Percentiles rank a stretch among this genome's conserved stretches.
These are phyloP conservation scores for Odobenus rosmarus DNA, from an alignment of 2,113 vertebrate genomes.

Conservation along the genomic window DNA sequence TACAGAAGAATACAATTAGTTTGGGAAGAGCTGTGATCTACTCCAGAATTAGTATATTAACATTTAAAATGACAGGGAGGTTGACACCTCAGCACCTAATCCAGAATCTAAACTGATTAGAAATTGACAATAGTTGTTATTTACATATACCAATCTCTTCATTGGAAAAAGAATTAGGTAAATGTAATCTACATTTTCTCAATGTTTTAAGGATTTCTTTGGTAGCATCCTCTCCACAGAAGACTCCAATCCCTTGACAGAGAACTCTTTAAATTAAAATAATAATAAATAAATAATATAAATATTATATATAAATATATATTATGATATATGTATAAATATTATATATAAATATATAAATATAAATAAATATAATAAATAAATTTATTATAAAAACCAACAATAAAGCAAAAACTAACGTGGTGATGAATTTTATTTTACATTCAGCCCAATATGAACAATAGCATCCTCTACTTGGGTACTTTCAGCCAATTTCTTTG, in stretches of 20 bases:
- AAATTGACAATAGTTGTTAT: constrained; percentile 82
- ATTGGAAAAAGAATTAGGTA: constrained; percentile 79
- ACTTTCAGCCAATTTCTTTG: constrained; percentile 77
- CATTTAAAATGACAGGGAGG: constrained; percentile 88
- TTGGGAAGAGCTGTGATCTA: constrained; percentile 91
- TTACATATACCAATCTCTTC: constrained; percentile 84
- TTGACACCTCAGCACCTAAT: constrained; percentile 83
- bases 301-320: too few species aligned
- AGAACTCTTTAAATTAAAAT: constrained; percentile 83
- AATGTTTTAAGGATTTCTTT: constrained; percentile 84
- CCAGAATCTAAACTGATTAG: constrained; percentile 78
- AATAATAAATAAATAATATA: neutral
- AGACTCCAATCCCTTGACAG: constrained; percentile 82
- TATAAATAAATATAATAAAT: neutral
- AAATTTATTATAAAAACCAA: neutral
- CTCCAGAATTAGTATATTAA: constrained; percentile 90
- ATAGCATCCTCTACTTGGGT: constrained; percentile 56
- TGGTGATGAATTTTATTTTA: constrained; percentile 88
- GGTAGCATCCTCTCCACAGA: constrained; percentile 81
- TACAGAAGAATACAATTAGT: constrained; percentile 88
- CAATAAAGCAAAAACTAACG: constrained; percentile 84
- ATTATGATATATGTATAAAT: too few species aligned
- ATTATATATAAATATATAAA: too few species aligned
- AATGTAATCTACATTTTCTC: constrained; percentile 85
- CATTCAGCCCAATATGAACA: constrained; percentile 67